Base-by-base conservation (phyloP, 2,888 invertebrate genomes). In the Drosophila pegasa region DNA sequence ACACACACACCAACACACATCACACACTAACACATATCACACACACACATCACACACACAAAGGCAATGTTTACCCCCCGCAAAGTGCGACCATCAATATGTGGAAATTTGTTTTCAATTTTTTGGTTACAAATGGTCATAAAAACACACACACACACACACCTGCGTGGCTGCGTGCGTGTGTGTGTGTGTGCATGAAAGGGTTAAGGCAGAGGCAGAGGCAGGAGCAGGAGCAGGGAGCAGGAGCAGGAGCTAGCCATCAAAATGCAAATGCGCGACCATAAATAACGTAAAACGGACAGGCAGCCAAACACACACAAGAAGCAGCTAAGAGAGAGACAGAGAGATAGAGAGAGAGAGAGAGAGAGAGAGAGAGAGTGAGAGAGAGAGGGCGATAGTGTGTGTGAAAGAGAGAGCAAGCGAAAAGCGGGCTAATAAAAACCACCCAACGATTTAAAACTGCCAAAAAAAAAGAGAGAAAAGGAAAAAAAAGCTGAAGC, bases 181-280 rank as follows among this genome's bases (percentile, higher is more conserved):
- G 52, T 2, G 22, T 60, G 61, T 61, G 31, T 62, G 57, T 38
- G 45, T 43, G 40, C 41, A 47, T 33, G 41, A 57, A 77, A 71
- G 75, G 82, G 83, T 78, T 80, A 69, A 69, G 69, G 58, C 43
- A 29, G 29, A 25, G 50, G 56, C 41, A 57, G 27, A 12, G 38
- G 33, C 31, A 25, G 45, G 45, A 35, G 38, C 35, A 14, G 40
- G 1, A 1, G 22, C 22, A 22, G 41, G 35, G n/a, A 50, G 57
- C 38, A 55, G 29, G 14, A 38, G 38, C 43, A 27, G 47, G 47
- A 40, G 40, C 40, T 66, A 79, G 72, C 82, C 83, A 80, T 78
- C 78, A 83, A 88, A 82, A 86, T 89, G 89, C 89, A 89, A 89
- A 89, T 89, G 86, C 77, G 87, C 77, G 73, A 75, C 78, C 81